Evolutionary conservation across 2,113 vertebrate genomes (phyloP).

Genomic region (Propithecus coquereli): DNA sequence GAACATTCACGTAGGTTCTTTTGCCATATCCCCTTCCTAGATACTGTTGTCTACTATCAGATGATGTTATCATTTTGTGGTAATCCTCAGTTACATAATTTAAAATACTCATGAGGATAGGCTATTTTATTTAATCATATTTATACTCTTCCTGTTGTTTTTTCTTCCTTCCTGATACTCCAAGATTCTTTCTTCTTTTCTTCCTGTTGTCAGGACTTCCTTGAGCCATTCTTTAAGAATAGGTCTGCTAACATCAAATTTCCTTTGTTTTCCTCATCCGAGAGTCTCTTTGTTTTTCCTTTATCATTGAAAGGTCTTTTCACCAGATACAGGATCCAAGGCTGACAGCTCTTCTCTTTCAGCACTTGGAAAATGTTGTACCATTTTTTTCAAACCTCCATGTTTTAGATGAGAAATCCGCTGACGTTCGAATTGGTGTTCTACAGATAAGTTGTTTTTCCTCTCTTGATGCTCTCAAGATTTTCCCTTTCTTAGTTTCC

Average conservation of each 20-base stretch:
- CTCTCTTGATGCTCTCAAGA: background rate
- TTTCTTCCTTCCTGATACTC: background rate
- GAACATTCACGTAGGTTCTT: background rate
- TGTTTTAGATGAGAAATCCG: background rate
- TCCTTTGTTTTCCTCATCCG: background rate
- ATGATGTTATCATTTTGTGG: rapidly evolving
- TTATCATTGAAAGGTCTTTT: background rate
- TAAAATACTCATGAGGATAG: rapidly evolving
- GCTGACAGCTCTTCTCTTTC: background rate
- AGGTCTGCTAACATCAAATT: background rate
- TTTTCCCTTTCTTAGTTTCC: no score
- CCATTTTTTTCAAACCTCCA: no score
- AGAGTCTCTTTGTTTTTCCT: background rate
- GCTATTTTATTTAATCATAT: rapidly evolving
- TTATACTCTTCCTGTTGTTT: rapidly evolving
- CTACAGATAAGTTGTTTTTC: rapidly evolving
- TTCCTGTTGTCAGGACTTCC: background rate
- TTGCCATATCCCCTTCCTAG: rapidly evolving
- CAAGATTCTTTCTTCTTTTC: background rate
- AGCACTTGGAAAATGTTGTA: rapidly evolving
- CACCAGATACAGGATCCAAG: background rate
- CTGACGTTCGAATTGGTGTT: background rate
- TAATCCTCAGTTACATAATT: background rate
- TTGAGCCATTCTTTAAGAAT: background rate
- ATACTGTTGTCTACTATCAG: rapidly evolving